Evolutionary conservation across 2,113 vertebrate genomes (phyloP), one percentile per base, ranked within the genome.

Genomic region (Channa argus): DNA sequence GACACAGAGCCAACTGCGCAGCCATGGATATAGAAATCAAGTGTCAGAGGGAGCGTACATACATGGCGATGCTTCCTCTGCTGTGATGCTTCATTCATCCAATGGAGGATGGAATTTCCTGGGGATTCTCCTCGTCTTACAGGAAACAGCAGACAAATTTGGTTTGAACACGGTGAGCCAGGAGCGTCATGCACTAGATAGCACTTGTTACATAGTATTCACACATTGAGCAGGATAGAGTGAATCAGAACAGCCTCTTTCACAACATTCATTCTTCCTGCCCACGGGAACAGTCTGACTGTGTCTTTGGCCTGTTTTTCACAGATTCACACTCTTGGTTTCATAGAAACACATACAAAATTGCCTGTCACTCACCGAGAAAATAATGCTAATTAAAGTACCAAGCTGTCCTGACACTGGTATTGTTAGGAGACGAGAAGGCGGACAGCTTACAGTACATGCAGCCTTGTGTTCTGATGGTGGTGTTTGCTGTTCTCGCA

Each of bases 141-240:
- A 94, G 94, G 94, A 95, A 95, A 62, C 50, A 5, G 55, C 6
- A 51, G 90, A 93, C 94, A 92, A 87, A 95, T 95, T 92, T 93
- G 94, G 94, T 88, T 54, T 11, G 83, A 71, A 80, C 62, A 56
- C 71, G 86, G 46, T n/a, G 78, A 62, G 68, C 76, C 79, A 41
- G 63, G 65, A 82, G 74, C 91, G 83, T 91, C 88, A 90, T 63
- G 85, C 70, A n/a, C 14, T 56, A 79, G 59, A 66, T 70, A 49
- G 76, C 67, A 79, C 73, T 74, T 84, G 79, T 74, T 15, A 50
- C 79, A 83, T 80, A 51, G 68, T 82, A 80, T 82, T 85, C 86
- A 79, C 88, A 87, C 82, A 68, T 6, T 36, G 53, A 71, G 73
- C 53, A 78, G 71, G 78, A 82, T 15, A 44, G 65, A 69, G 82